Evolutionary conservation across 2,797 vertebrate species (phyloP), one percentile per base, ranked within the genome.

Genomic region (Chelmon rostratus): DNA sequence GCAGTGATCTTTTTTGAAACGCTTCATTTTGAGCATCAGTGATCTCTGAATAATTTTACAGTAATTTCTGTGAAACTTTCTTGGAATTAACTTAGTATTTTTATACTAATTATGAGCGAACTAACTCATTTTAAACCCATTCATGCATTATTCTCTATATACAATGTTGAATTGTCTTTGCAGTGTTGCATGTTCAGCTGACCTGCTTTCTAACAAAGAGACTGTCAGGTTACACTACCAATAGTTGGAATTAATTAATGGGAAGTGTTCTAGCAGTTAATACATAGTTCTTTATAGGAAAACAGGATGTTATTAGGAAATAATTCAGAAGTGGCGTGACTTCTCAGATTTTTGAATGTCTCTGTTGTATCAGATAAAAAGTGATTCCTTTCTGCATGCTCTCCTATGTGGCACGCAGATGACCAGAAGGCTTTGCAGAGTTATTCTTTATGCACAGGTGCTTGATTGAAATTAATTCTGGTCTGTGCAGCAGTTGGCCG

Each of bases 381-480:
- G 42, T 13, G 15, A n/a, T 19, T 44, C 1, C n/a, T 56, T 42
- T 28, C 33, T 57, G 1, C 13, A 0, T 56, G 2, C 7, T 73
- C 38, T 73, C 16, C 0, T 50, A 28, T 61, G 52, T 74, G 35
- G 10, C 35, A 5, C 21, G 65, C 15, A 70, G 49, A 69, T 62
- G 40, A 35, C 69, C 67, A 78, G 62, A 72, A 33, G 64, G 23
- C 64, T 35, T 35, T 18, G 0, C 33, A 78, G 47, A 72, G 56
- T 56, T 77, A 49, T 61, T 81, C n/a, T 65, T 65, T 64, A 74
- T 67, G 38, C 62, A 68, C 62, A 87, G 70, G 58, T 83, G 71
- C 56, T 71, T 37, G 49, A 73, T 63, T 71, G 44, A 68, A 77
- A 82, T 64, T 16, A 73, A 59, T 37, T 83, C 19, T 78, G 44